phyloP scores from a whole-genome alignment of 92 coral and sea anemone species.

The Parazoanthus swiftii region DNA sequence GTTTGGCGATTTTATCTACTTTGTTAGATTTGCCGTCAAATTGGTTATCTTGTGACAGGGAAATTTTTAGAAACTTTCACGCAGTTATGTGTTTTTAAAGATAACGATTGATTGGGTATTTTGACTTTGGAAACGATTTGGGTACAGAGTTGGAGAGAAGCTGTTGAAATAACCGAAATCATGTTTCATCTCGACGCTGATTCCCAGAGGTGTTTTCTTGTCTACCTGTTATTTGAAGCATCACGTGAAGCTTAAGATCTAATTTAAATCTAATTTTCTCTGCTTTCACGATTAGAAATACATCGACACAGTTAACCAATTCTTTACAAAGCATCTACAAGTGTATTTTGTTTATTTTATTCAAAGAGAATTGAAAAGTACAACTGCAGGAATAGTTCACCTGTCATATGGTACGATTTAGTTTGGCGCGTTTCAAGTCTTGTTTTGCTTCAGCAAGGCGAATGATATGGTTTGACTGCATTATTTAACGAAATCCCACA shows the following conservation, averaged over 20 bases:
- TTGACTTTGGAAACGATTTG: not conserved
- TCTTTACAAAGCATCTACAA: not conserved
- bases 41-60: conserved; percentile 21
- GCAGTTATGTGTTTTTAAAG: conserved; percentile 3
- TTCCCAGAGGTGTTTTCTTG: not conserved
- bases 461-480: conserved; percentile 4
- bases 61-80: not conserved
- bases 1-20: not conserved
- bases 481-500: conserved; percentile 16
- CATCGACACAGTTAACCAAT: not conserved
- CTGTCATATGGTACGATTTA: not conserved
- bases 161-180: not conserved
- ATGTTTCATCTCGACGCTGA: not conserved
- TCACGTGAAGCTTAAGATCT: not conserved
- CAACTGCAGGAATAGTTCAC: not conserved
- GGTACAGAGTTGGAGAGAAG: not conserved
- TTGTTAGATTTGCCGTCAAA: not conserved
- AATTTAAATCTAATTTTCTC: not conserved
- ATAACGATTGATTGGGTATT: conserved; percentile 7
- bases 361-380: too few species aligned
- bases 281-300: not conserved
- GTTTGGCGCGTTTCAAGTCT: not conserved
- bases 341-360: too few species aligned
- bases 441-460: conserved; percentile 23
- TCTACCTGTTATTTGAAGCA: not conserved